Base-by-base conservation (phyloP, 2,888 invertebrate species). In the Graphium colonna region DNA sequence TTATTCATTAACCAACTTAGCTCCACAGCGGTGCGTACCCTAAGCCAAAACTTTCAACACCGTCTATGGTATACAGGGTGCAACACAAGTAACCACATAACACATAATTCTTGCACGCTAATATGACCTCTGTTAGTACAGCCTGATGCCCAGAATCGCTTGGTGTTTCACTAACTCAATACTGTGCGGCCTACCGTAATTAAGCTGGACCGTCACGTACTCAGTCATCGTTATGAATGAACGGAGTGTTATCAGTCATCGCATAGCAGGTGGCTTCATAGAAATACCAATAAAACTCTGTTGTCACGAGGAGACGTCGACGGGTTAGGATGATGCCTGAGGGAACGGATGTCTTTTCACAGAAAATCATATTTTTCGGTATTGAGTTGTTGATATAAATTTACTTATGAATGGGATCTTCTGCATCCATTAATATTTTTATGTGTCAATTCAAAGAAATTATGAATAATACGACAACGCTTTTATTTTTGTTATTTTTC, bases 141-240 rank as follows among this genome's bases (percentile, higher is more conserved):
- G 1, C 1, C 26, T 26, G 50, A 21, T 21, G 54, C 17, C n/a
- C 33, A 54, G 41, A 54, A 31, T 50, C 40, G 50, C 41, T 49
- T 54, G 33, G 1, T 50, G 33, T 49, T 50, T 50, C n/a, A 36
- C 33, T 16, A 18, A 16, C 40, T 45, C 40, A 40, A 36, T 50
- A 45, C 26, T 50, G 54, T 41, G 13, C 40, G 44, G 43, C 53
- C 47, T 47, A 51, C 42, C 55, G 59, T 61, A 60, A 58, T 61
- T 67, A 66, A 67, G 64, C 62, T 58, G 61, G 60, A 52, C 46
- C 52, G 73, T 79, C 79, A 79, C 78, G 79, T 80, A 76, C 75
- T 54, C 59, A 55, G 60, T 60, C 65, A 64, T 75, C 65, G 77
- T 80, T 80, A 80, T 82, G 81, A 80, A 82, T 81, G 80, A 79